Conservation (phyloP, 1,140 invertebrate species). For the Phymastichus coffea region DNA sequence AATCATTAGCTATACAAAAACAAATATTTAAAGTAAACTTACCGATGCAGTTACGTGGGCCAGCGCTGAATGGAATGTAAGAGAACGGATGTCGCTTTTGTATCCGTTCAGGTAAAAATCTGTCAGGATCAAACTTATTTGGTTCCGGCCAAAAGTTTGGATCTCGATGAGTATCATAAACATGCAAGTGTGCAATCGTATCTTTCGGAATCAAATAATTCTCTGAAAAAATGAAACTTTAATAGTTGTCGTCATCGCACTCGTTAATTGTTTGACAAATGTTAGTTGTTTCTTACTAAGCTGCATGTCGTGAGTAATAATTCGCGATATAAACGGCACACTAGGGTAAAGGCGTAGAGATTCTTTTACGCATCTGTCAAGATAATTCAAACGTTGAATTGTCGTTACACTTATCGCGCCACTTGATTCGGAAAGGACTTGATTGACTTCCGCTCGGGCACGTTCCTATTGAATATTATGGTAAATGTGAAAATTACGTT, state of each 20-base stretch:
- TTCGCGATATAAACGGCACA: slow-evolving; percentile 58
- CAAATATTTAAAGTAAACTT: slow-evolving; percentile 19
- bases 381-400: slow-evolving; percentile 40
- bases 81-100: slow-evolving; percentile 55
- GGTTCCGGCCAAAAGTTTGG: slow-evolving; percentile 70
- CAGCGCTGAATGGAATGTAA: slow-evolving; percentile 72
- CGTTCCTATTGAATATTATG: slow-evolving; percentile 3
- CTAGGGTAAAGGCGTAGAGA: slow-evolving; percentile 60
- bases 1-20: too few species aligned
- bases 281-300: slow-evolving; percentile 16
- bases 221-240: slow-evolving; percentile 29
- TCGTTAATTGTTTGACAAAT: too few species aligned
- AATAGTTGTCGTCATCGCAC: too few species aligned
- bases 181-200: slow-evolving; percentile 51
- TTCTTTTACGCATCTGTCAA: slow-evolving; percentile 65
- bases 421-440: not conserved
- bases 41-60: slow-evolving; percentile 73
- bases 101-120: slow-evolving; percentile 63
- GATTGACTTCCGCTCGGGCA: slow-evolving; percentile 9
- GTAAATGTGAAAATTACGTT: not conserved
- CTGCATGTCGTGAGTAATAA: slow-evolving; percentile 49
- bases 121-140: slow-evolving; percentile 69
- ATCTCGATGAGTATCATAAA: slow-evolving; percentile 65
- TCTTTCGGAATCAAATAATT: slow-evolving; percentile 48
- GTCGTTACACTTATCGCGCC: not conserved